A percentile compares a stretch with the other conserved stretches of the same genome.
These are phyloP conservation scores for Lamproptera curius DNA, from an alignment of 2,888 invertebrate genomes.

Conservation along the genomic window DNA sequence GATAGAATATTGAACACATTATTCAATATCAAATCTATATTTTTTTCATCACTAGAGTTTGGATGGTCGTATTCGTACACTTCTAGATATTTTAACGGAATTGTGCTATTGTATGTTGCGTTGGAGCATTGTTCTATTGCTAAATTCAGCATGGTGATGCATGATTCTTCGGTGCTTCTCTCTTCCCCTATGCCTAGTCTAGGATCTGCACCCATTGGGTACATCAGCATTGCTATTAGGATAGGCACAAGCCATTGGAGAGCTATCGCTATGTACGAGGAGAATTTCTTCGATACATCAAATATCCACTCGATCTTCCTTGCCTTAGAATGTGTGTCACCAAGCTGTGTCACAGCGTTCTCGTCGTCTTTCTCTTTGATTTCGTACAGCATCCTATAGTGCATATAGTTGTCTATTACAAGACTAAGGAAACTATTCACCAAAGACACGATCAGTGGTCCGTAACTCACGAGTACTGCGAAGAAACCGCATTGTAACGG, in stretches of 20 bases:
- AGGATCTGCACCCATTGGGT: conserved; percentile 48
- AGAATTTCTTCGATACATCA: conserved; percentile 48
- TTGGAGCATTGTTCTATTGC: conserved; percentile 42
- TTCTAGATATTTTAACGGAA: conserved; percentile 42
- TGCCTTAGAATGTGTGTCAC: conserved; percentile 26
- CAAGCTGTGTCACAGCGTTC: conserved; percentile 44
- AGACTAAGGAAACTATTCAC: conserved; percentile 65
- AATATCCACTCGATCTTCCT: conserved; percentile 28
- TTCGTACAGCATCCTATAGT: conserved; percentile 53
- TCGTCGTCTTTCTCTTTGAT: conserved; percentile 47
- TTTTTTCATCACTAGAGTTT: conserved; percentile 33
- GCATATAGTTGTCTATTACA: conserved; percentile 65
- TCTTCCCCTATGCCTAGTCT: conserved; percentile 40
- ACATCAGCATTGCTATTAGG: conserved; percentile 56
- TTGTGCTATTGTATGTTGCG: conserved; percentile 13
- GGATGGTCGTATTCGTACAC: conserved; percentile 38
- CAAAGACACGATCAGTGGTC: conserved; percentile 57
- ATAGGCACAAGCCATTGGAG: conserved; percentile 61
- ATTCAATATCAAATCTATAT: conserved; percentile 45
- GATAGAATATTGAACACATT: conserved; percentile 54
- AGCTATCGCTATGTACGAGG: conserved; percentile 46
- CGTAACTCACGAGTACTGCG: conserved; percentile 52
- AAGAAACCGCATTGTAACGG: conserved; percentile 44
- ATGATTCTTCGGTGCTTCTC: conserved; percentile 39
- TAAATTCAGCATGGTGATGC: conserved; percentile 53